Evolutionary conservation across 2,888 invertebrate genomes (phyloP).

Genomic region (Rhamnusium bicolor): DNA sequence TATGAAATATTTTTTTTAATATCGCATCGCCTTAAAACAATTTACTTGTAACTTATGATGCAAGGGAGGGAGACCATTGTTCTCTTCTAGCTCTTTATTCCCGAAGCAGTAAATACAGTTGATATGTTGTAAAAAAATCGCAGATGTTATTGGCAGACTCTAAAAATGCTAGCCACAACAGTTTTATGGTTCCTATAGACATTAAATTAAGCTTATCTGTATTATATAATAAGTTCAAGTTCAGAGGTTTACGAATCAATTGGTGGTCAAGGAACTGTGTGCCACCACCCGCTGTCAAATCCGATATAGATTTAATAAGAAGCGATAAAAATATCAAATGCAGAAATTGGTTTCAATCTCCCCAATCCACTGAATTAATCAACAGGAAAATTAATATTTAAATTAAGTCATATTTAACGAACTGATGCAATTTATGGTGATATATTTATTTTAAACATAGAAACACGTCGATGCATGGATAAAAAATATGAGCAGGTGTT

Average conservation of each 20-base stretch:
- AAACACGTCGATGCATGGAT: background rate
- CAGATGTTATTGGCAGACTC: no score
- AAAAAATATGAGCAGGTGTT: slow-evolving; percentile 9
- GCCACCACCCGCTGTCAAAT: background rate
- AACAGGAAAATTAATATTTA: background rate
- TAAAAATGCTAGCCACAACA: no score
- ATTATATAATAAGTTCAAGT: background rate
- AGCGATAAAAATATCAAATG: background rate
- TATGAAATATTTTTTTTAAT: background rate
- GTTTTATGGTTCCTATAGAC: no score
- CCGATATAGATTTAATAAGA: background rate
- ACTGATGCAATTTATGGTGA: background rate
- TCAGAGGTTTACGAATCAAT: background rate
- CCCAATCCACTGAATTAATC: background rate
- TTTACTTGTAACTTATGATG: no score
- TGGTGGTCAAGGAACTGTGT: background rate
- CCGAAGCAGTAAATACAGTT: no score
- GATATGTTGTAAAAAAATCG: no score
- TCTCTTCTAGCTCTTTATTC: no score
- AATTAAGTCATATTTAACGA: background rate
- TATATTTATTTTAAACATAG: background rate
- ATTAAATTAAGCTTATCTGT: no score
- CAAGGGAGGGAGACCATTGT: no score
- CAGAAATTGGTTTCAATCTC: background rate
- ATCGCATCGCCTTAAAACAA: no score